Conservation (phyloP, 2,797 vertebrate genomes). For the Rachycentron canadum region DNA sequence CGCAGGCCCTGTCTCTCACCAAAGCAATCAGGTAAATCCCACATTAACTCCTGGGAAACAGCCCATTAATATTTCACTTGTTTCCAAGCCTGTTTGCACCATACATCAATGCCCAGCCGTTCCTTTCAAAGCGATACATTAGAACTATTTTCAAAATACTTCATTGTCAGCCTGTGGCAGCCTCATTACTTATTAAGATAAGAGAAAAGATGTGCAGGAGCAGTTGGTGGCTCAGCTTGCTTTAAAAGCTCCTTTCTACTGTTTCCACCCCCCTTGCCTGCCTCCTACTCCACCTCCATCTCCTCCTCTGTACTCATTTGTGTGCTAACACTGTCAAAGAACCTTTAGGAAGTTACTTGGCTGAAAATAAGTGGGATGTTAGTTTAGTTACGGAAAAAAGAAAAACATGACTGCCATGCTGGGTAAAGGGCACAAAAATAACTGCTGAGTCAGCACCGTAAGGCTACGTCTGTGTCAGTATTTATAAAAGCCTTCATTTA, state of each 20-base stretch:
- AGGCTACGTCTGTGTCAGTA: neutral
- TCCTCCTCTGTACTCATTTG: constrained; percentile 42
- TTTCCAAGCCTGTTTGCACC: constrained; percentile 92
- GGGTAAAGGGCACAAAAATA: constrained; percentile 49
- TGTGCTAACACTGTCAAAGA: constrained; percentile 57
- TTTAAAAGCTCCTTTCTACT: constrained; percentile 86
- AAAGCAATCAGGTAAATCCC: constrained; percentile 90
- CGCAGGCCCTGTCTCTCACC: constrained; percentile 61
- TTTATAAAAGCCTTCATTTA: constrained; percentile 17
- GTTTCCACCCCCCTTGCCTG: constrained; percentile 74
- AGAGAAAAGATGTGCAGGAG: constrained; percentile 92
- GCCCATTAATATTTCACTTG: constrained; percentile 99
- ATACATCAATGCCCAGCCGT: constrained; percentile 98
- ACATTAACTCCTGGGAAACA: constrained; percentile 88
- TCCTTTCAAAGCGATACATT: constrained; percentile 98
- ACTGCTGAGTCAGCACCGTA: constrained; percentile 33
- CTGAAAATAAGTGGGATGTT: constrained; percentile 62
- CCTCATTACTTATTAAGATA: constrained; percentile 99
- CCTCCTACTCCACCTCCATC: constrained; percentile 47
- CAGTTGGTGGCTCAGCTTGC: constrained; percentile 91
- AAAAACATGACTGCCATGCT: constrained; percentile 36
- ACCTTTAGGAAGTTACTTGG: constrained; percentile 60
- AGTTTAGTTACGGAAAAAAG: constrained; percentile 59
- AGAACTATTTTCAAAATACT: constrained; percentile 99
- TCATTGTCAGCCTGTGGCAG: constrained; percentile 99